phyloP scores from a whole-genome alignment of 2,888 invertebrate genomes.

The Cerastoderma edule region DNA sequence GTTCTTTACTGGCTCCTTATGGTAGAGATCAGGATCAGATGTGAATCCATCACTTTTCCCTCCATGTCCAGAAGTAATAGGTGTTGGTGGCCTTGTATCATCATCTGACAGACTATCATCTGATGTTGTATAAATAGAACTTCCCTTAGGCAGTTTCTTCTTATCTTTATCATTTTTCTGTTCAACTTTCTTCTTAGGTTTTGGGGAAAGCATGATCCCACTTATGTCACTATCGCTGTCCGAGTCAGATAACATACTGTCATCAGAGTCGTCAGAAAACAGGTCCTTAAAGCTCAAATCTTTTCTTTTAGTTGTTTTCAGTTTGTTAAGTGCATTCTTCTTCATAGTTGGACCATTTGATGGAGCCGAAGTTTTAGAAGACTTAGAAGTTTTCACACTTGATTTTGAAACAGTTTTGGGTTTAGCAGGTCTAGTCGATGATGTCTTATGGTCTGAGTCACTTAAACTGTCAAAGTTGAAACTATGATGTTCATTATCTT shows the following conservation, averaged over 20 bases:
- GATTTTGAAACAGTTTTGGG: conserved; percentile 55
- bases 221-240: conserved; percentile 60
- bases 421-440: conserved; percentile 53
- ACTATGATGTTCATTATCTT: conserved; percentile 36
- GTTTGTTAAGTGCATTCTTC: conserved; percentile 44
- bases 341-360: conserved; percentile 45
- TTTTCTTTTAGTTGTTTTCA: conserved; percentile 45
- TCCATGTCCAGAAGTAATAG: conserved; percentile 45
- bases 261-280: conserved; percentile 66
- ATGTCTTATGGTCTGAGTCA: conserved; percentile 56
- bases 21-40: conserved; percentile 48
- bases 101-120: conserved; percentile 61
- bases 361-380: conserved; percentile 39
- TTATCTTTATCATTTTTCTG: conserved; percentile 42
- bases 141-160: conserved; percentile 57
- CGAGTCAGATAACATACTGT: conserved; percentile 50
- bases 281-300: conserved; percentile 54
- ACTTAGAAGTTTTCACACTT: conserved; percentile 41
- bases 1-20: conserved; percentile 29
- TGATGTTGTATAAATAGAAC: conserved; percentile 60
- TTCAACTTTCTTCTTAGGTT: conserved; percentile 49
- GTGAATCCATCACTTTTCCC: conserved; percentile 54
- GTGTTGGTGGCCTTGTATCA: conserved; percentile 50
- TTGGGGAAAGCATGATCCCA: conserved; percentile 52
- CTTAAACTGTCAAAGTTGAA: conserved; percentile 60